Evolutionary conservation across 2,888 invertebrate genomes (phyloP), one percentile per base, ranked within the genome.

Genomic region (Torymus texanus): DNA sequence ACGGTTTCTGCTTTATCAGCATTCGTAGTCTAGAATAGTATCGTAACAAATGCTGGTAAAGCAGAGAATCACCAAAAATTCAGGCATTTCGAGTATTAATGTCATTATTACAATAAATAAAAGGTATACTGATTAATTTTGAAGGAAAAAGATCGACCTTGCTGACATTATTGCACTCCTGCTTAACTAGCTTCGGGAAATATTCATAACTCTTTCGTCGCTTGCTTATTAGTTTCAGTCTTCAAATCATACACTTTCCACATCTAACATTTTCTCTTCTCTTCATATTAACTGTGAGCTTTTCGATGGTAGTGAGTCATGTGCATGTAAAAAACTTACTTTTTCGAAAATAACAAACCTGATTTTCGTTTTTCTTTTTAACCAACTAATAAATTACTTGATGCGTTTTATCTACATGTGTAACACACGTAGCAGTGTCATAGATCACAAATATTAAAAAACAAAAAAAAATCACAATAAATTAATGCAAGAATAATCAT

Each of bases 311-410:
- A 82, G 80, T 75, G 73, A 82, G 78, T 82, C 55, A 81, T 63
- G 53, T 81, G 81, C 81, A 81, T 81, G 81, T 8, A 72, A 14
- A 73, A 41, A 41, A 41, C 65, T 72, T 63, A 63, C 50, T 68
- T 24, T 61, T 65, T 70, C 21, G 55, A 66, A 18, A 70, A 71
- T 81, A 81, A 79, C 81, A 81, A 81, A 81, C 81, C 81, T 81
- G 81, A 81, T 79, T 78, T 78, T 75, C 63, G 16, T 56, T 68
- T 62, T 68, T 73, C 61, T 21, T 53, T 55, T 62, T n/a, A 58
- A 71, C 14, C 55, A 16, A 21, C 2, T 41, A 67, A 41, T 67
- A 10, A 68, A 59, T 21, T 72, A 68, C 18, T 18, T 55, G 51
- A 59, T 56, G n/a, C 24, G n/a, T 65, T 59, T 58, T 62, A 2